These are phyloP conservation scores for Periphyllus acericola DNA, from an alignment of 2,888 invertebrate genomes.

Conservation along the genomic window DNA sequence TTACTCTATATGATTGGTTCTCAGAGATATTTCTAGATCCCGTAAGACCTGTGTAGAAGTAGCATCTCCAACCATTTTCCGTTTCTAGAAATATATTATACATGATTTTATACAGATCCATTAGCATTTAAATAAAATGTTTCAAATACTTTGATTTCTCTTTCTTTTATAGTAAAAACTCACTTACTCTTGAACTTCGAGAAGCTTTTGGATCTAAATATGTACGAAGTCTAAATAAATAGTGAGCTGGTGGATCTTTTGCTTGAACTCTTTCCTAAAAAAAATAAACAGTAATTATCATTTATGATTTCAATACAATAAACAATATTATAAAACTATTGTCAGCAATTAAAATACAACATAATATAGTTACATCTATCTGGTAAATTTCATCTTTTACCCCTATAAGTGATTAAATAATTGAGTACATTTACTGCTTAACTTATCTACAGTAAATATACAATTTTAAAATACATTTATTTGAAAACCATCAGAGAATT, in stretches of 20 bases:
- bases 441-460: background rate
- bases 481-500: conserved; percentile 9
- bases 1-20: conserved; percentile 99
- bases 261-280: conserved; percentile 95
- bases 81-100: conserved; percentile 78
- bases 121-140: background rate
- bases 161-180: conserved; percentile 35
- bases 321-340: background rate
- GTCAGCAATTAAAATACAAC: too few species aligned
- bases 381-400: background rate
- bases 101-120: background rate
- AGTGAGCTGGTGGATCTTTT: conserved; percentile 97
- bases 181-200: conserved; percentile 88
- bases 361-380: too few species aligned
- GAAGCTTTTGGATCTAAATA: conserved; percentile 97
- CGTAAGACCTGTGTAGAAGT: conserved; percentile 98
- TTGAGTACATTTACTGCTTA: background rate
- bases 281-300: conserved; percentile 63
- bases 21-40: conserved; percentile 97
- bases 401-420: background rate
- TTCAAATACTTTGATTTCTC: background rate
- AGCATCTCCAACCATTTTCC: conserved; percentile 95
- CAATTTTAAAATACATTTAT: background rate
- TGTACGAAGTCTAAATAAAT: conserved; percentile 93
- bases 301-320: background rate